Conservation (phyloP, 2,113 vertebrate species). For the Pipa parva region DNA sequence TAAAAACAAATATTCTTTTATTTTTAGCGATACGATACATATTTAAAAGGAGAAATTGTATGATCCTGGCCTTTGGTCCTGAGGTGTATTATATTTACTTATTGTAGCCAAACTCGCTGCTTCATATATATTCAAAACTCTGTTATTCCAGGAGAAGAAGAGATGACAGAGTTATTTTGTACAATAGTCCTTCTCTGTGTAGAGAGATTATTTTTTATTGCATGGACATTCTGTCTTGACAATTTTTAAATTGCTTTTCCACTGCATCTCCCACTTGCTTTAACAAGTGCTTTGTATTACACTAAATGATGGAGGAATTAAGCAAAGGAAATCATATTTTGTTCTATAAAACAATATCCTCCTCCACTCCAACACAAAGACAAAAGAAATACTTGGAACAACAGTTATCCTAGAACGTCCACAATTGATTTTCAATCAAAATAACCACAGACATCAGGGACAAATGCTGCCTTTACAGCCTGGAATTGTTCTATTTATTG, state of each 20-base stretch:
- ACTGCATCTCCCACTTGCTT: constrained; percentile 58
- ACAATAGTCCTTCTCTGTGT: constrained; percentile 55
- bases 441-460: constrained; percentile 10
- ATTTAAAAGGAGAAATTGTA: too few relatives aligned
- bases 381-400: neutral
- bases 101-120: neutral
- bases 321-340: constrained; percentile 15
- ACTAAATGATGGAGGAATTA: constrained; percentile 47
- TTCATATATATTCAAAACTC: neutral
- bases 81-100: too few relatives aligned
- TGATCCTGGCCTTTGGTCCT: too few relatives aligned
- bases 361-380: constrained; percentile 1
- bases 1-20: too few relatives aligned
- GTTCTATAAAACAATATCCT: constrained; percentile 55
- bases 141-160: constrained; percentile 29
- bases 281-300: constrained; percentile 62
- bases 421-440: constrained; percentile 32
- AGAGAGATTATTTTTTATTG: constrained; percentile 65
- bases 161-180: constrained; percentile 57
- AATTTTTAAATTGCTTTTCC: constrained; percentile 65
- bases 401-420: neutral
- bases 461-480: neutral
- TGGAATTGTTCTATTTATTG: constrained; percentile 5
- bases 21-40: too few relatives aligned
- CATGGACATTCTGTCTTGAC: constrained; percentile 57